Percentiles rank a stretch among this genome's conserved stretches.
Conservation (phyloP, 2,888 invertebrate species). For the Steinernema hermaphroditum region DNA sequence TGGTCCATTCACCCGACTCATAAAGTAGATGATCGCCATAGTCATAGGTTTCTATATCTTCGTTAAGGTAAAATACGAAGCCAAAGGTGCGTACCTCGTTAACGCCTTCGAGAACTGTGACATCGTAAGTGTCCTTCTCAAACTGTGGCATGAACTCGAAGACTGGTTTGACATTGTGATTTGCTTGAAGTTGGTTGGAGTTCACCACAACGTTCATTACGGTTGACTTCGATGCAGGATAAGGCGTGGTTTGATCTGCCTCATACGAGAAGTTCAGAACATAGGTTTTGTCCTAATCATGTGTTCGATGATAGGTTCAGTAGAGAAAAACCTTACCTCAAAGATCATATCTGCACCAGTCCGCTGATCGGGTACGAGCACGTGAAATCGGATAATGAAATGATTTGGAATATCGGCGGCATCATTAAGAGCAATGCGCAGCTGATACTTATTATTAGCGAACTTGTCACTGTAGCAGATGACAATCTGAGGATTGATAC, state of each 20-base stretch:
- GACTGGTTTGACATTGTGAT: slow-evolving; percentile 12
- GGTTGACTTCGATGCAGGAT: neutral
- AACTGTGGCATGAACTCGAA: slow-evolving; percentile 51
- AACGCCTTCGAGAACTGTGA: slow-evolving; percentile 56
- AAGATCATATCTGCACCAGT: neutral
- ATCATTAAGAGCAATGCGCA: neutral
- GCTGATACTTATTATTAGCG: slow-evolving; percentile 7
- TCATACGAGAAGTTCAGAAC: neutral
- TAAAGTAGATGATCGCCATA: slow-evolving; percentile 52
- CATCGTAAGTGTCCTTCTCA: slow-evolving; percentile 51
- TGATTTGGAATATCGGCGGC: neutral
- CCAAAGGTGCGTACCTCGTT: slow-evolving; percentile 34
- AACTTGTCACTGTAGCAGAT: slow-evolving; percentile 26
- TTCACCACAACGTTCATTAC: slow-evolving; percentile 21
- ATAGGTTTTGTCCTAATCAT: slow-evolving; percentile 11
- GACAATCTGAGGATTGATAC: slow-evolving; percentile 18
- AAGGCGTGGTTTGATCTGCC: neutral
- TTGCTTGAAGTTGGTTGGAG: neutral
- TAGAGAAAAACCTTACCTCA: too few relatives aligned
- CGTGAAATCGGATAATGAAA: neutral
- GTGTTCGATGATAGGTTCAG: too few relatives aligned
- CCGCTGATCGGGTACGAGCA: neutral
- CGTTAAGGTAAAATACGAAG: neutral
- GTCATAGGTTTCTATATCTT: slow-evolving; percentile 40
- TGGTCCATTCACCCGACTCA: slow-evolving; percentile 39